Evolutionary conservation across 2,797 vertebrate species (phyloP), one percentile per base, ranked within the genome.

Genomic region (Anguilla obscura): DNA sequence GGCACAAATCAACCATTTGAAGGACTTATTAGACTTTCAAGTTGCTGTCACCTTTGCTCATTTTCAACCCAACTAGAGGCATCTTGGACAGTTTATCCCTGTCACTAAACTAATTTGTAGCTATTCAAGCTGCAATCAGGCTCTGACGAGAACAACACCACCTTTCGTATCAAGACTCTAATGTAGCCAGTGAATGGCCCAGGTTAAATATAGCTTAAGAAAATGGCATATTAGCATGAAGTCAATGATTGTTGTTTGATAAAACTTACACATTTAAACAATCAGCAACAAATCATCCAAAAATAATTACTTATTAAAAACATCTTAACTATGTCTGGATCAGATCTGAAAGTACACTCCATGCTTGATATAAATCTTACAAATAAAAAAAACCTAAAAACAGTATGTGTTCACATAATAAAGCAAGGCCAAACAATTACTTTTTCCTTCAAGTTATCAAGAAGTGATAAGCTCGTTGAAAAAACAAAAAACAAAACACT

Each of bases 11-110:
- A 97, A 96, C 96, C 96, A 96, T 97, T 96, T 97, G 96, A 98
- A 96, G 96, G 97, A 97, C 97, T 98, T 97, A 97, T 99, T 98
- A 98, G 96, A 97, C 96, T 97, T 97, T 97, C 95, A 96, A 97
- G 94, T 96, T 97, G 95, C 97, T 97, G 97, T 98, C 97, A 98
- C 96, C 96, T 97, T 97, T 96, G 96, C 94, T 99, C 97, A 96
- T 98, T 98, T 97, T 97, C 96, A 98, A 96, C 94, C 2, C 94
- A 95, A 94, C 96, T 96, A 96, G 94, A 95, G 96, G 95, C 96
- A 96, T 96, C 96, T 96, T 95, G 95, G 97, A 97, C 97, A 97
- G 97, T 96, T 96, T 96, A 96, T 95, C 96, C 95, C 96, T 96
- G 96, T 97, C 97, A 96, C 96, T 97, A 97, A 98, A 98, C 96